Evolutionary conservation across 2,113 vertebrate species (phyloP).

Genomic region (Rissa tridactyla): DNA sequence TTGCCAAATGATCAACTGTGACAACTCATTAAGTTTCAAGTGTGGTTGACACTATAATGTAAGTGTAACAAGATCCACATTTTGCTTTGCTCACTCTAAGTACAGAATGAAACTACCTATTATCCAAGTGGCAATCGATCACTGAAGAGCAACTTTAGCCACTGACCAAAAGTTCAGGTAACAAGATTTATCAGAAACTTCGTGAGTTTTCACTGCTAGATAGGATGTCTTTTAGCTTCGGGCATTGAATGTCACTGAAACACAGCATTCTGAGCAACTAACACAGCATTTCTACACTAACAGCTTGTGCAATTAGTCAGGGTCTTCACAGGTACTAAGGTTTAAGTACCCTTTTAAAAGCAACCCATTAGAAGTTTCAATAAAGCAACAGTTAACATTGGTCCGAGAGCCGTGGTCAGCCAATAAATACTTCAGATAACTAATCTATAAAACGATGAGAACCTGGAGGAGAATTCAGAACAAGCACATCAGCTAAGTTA

Average conservation of each 20-base stretch:
- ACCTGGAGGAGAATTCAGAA: background rate
- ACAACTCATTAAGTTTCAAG: background rate
- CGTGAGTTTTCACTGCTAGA: background rate
- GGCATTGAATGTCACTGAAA: background rate
- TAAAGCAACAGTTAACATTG: background rate
- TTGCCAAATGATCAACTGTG: background rate
- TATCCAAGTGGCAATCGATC: background rate
- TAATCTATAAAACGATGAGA: background rate
- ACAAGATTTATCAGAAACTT: background rate
- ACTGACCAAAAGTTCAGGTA: background rate
- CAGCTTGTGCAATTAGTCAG: background rate
- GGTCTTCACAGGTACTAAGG: background rate
- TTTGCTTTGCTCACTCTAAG: background rate
- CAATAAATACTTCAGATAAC: background rate
- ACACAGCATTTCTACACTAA: background rate
- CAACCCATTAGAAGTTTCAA: background rate
- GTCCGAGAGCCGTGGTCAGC: background rate
- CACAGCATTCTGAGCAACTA: background rate
- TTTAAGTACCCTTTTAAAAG: background rate
- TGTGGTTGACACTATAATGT: rapidly evolving
- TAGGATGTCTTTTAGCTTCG: background rate
- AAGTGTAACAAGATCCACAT: background rate
- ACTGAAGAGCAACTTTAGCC: background rate
- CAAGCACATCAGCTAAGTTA: background rate
- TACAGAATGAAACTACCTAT: background rate